Base-by-base conservation (phyloP, 2,797 vertebrate species). In the Urocyon cinereoargenteus region DNA sequence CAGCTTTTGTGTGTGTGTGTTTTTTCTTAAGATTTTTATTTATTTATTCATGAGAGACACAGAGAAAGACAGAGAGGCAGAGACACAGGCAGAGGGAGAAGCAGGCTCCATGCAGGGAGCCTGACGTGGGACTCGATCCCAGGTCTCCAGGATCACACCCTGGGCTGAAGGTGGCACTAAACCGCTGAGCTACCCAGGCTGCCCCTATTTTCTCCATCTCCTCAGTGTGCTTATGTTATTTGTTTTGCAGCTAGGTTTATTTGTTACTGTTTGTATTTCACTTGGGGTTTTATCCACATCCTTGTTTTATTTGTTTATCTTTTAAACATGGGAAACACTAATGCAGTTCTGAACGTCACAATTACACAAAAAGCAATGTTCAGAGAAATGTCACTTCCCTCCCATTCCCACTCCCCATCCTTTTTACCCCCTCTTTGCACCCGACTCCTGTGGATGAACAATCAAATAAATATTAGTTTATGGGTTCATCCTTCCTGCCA, bases 281-380 rank as follows among this genome's bases (percentile, higher is more conserved):
- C 21, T 83, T 85, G 31, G 59, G 64, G 51, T 95, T 94, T 93
- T 68, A 93, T 14, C 62, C n/a, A 75, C 68, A 87, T 45, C 19
- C 34, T 91, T 66, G 13, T 51, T 93, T 83, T 82, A 91, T 66
- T 51, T 40, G 66, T 84, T 87, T 83, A 34, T 78, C 81, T 72
- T 82, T 86, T 19, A 26, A 79, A 28, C 55, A 45, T 22, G 34
- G 68, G 18, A 81, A 84, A 62, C 21, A 36, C 11, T 28, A 81
- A 62, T 5, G 19, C 55, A 62, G 49, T 81, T 92, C 59, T 87
- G 64, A 64, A 93, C 68, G 59, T 70, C 72, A 90, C 75, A 93
- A 89, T 73, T 57, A 64, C 8, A 90, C 40, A 70, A 94, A 24
- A 36, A 61, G 31, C 11, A 31, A 62, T 3, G 34, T 24, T 36